phyloP scores from a whole-genome alignment of 2,888 invertebrate species.

The Chloroclystis v-ata region DNA sequence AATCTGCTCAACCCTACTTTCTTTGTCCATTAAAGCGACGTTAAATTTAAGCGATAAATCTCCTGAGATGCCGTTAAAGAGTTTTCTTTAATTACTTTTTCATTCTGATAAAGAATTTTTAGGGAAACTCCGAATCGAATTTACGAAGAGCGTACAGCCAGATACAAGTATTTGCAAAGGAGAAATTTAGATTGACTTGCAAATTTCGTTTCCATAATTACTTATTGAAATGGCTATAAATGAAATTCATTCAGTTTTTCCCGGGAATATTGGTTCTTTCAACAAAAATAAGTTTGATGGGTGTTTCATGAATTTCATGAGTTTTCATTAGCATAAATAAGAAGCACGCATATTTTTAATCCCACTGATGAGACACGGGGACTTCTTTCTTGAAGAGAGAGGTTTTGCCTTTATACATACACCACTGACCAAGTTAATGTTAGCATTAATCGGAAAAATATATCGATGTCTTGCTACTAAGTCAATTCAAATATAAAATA shows the following conservation, averaged over 20 bases:
- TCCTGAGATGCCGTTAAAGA: conserved; percentile 30
- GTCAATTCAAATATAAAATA: too few species aligned
- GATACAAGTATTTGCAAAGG: conserved; percentile 6
- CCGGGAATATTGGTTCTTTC: background rate
- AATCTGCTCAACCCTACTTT: conserved; percentile 9
- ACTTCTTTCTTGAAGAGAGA: too few species aligned
- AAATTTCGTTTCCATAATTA: conserved; percentile 4
- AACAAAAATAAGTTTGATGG: background rate
- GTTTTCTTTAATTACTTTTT: conserved; percentile 35
- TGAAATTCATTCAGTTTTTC: background rate
- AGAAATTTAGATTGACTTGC: conserved; percentile 9
- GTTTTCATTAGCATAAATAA: too few species aligned
- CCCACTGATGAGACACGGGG: too few species aligned
- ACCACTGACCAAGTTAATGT: too few species aligned
- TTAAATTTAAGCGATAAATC: conserved; percentile 33
- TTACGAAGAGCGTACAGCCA: conserved; percentile 14
- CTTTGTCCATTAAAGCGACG: conserved; percentile 27
- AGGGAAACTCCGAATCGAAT: conserved; percentile 20
- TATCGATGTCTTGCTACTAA: too few species aligned
- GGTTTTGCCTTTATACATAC: too few species aligned
- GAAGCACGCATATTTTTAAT: too few species aligned
- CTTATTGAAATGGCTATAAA: conserved; percentile 3
- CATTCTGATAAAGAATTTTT: conserved; percentile 31
- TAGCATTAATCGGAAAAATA: too few species aligned
- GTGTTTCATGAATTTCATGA: too few species aligned